Conservation (phyloP, 2,113 vertebrate genomes). For the Rhinopomastus cyanomelas region DNA sequence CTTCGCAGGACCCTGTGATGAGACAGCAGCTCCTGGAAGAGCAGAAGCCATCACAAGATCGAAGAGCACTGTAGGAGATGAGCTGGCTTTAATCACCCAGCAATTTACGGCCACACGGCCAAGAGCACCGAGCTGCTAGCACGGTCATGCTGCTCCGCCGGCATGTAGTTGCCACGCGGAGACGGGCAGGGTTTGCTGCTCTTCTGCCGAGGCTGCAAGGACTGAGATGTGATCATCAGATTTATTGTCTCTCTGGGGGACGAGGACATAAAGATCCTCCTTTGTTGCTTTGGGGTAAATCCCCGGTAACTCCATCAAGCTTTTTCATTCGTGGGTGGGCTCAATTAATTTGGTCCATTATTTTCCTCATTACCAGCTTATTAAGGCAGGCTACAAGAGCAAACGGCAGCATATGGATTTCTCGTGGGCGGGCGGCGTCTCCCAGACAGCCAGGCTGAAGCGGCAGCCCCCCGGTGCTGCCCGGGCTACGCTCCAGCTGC, state of each 20-base stretch:
- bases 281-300: background rate
- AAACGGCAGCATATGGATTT: constrained; percentile 49
- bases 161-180: background rate
- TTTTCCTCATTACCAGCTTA: constrained; percentile 21
- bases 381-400: constrained; percentile 39
- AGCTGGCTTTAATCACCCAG: background rate
- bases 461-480: background rate
- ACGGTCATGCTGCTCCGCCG: background rate
- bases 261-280: background rate
- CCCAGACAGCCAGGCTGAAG: background rate
- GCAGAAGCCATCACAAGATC: background rate
- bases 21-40: background rate
- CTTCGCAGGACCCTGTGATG: background rate
- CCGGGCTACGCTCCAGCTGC: constrained; percentile 32
- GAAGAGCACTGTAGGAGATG: background rate
- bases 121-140: background rate
- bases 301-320: background rate
- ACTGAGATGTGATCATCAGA: background rate
- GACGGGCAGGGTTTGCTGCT: background rate
- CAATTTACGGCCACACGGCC: background rate
- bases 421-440: constrained; percentile 1
- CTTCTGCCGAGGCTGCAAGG: background rate
- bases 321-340: constrained; percentile 3
- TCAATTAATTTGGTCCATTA: constrained; percentile 27
- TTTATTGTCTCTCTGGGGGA: background rate